A percentile compares a stretch with the other conserved stretches of the same genome.
These are phyloP conservation scores for Rhineura floridana DNA, from an alignment of 2,113 vertebrate genomes.

Conservation along the genomic window DNA sequence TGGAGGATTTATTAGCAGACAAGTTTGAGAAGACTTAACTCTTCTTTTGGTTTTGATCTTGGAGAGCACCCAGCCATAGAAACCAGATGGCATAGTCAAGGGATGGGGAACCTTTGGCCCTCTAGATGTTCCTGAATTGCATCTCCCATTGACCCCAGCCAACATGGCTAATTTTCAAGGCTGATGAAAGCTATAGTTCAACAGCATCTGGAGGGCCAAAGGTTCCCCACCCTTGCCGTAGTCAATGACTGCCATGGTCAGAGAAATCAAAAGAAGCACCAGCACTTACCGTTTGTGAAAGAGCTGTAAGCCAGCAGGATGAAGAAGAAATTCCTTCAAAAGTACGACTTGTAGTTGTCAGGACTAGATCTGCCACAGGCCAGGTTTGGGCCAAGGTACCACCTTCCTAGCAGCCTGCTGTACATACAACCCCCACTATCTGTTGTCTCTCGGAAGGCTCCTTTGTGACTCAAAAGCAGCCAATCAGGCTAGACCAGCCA, in stretches of 20 bases:
- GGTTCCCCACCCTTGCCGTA: no score
- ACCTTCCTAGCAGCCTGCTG: background rate
- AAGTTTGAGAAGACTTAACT: background rate
- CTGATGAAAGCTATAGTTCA: no score
- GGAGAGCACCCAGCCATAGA: background rate
- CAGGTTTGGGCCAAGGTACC: background rate
- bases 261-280: background rate
- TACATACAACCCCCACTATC: background rate
- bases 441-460: background rate
- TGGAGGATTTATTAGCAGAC: background rate
- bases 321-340: background rate
- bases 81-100: no score
- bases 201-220: no score
- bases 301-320: background rate
- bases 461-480: background rate
- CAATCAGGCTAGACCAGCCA: background rate
- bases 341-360: no score
- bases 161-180: no score
- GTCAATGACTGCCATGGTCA: background rate
- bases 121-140: no score
- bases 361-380: no score
- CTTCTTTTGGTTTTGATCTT: background rate
- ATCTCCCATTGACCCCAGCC: no score
- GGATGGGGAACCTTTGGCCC: no score
- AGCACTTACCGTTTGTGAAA: conserved; percentile 6